A percentile compares a stretch with the other conserved stretches of the same genome.
Evolutionary conservation across 2,113 vertebrate genomes (phyloP).

Genomic region (Cygnus atratus): DNA sequence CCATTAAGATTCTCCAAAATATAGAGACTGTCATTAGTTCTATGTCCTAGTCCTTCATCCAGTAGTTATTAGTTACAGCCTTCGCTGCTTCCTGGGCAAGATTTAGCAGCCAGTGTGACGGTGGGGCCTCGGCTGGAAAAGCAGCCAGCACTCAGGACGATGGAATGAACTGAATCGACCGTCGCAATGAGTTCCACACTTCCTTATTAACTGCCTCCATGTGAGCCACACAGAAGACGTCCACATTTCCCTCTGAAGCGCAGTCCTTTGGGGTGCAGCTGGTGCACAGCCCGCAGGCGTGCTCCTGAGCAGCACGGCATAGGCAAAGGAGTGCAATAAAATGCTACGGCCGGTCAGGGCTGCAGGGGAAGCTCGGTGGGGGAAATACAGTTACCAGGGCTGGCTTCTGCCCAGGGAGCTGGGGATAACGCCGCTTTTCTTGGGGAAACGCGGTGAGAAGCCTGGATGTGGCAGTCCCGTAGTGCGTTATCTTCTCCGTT

Average conservation of each 20-base stretch:
- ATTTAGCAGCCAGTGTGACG: background rate
- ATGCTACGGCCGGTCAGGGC: background rate
- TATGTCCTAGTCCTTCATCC: background rate
- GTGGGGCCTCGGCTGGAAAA: background rate
- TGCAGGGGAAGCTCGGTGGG: background rate
- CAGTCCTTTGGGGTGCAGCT: background rate
- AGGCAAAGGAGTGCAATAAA: background rate
- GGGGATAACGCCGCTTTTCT: background rate
- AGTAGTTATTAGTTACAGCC: background rate
- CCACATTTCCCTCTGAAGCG: background rate
- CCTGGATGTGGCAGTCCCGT: background rate
- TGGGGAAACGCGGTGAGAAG: background rate
- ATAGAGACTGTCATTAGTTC: background rate
- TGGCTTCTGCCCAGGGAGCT: background rate
- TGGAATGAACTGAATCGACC: background rate
- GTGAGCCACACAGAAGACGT: background rate
- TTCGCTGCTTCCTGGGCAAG: background rate
- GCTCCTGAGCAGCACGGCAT: background rate
- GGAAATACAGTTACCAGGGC: background rate
- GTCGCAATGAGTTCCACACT: background rate
- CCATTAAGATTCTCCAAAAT: background rate
- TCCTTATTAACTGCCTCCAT: background rate
- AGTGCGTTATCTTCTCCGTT: background rate
- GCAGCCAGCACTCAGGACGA: background rate
- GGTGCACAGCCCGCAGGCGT: background rate